These are phyloP conservation scores for Actenoides hombroni DNA, from an alignment of 2,113 vertebrate species.

Conservation along the genomic window DNA sequence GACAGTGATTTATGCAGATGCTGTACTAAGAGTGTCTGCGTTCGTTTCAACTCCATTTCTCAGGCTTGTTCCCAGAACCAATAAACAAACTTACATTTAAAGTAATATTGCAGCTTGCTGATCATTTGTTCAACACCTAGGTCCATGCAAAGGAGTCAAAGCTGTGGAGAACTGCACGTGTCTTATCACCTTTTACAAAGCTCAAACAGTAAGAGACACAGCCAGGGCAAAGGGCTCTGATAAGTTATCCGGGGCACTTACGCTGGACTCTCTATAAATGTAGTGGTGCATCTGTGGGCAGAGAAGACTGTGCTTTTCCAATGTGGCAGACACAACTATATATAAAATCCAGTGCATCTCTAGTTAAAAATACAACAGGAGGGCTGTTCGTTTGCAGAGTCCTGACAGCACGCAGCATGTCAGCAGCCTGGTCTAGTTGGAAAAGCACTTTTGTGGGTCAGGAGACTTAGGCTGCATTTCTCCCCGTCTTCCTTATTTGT, in stretches of 20 bases:
- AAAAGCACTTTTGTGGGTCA: neutral
- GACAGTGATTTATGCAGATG: constrained; percentile 78
- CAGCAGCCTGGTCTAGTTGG: neutral
- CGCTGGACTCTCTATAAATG: neutral
- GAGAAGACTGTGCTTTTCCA: neutral
- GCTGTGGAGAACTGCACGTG: neutral
- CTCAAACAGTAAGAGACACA: neutral
- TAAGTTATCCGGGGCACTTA: neutral
- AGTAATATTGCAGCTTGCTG: constrained; percentile 18
- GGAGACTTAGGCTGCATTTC: neutral
- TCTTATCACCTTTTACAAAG: neutral
- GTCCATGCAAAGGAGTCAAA: neutral
- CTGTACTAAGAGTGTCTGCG: constrained; percentile 49
- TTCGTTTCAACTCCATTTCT: constrained; percentile 55
- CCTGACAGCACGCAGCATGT: neutral
- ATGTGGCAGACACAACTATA: fast-evolving
- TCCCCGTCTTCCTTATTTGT: neutral
- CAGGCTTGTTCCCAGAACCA: constrained; percentile 27
- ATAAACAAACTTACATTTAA: constrained; percentile 49
- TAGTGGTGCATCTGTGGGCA: fast-evolving
- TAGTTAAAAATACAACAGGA: neutral
- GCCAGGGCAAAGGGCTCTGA: neutral
- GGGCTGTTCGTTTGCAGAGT: neutral
- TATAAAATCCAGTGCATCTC: fast-evolving
- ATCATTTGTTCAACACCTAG: neutral